Conservation (phyloP, 2,888 invertebrate species). For the Ichneumon xanthorius region DNA sequence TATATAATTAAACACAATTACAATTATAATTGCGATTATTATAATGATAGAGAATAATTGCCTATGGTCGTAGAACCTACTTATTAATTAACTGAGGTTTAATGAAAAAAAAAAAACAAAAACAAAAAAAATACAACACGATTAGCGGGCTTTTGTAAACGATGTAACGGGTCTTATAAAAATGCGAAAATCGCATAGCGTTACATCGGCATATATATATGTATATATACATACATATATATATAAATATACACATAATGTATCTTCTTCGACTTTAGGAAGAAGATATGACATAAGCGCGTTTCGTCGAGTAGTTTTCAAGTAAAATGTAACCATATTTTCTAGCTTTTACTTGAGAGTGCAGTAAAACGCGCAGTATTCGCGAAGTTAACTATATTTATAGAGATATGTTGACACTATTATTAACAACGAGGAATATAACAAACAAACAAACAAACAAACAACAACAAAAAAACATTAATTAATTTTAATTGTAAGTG, state of each 20-base stretch:
- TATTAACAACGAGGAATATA: slow-evolving; percentile 73
- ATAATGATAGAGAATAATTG: slow-evolving; percentile 57
- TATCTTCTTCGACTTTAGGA: slow-evolving; percentile 53
- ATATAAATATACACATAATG: slow-evolving; percentile 17
- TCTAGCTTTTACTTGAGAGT: slow-evolving; percentile 81
- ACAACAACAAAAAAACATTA: slow-evolving; percentile 52
- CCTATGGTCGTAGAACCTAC: slow-evolving; percentile 62
- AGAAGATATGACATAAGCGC: slow-evolving; percentile 34
- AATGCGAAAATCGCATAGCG: slow-evolving; percentile 37
- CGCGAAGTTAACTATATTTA: slow-evolving; percentile 83
- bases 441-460: slow-evolving; percentile 59
- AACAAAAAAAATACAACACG: slow-evolving; percentile 41
- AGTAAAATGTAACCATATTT: slow-evolving; percentile 79
- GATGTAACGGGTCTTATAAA: slow-evolving; percentile 48
- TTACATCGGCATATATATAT: slow-evolving; percentile 47
- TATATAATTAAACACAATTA: slow-evolving; percentile 64
- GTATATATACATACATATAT: slow-evolving; percentile 19
- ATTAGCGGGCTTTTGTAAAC: slow-evolving; percentile 56
- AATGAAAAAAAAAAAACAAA: slow-evolving; percentile 51
- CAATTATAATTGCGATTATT: slow-evolving; percentile 70
- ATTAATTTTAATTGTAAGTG: slow-evolving; percentile 67
- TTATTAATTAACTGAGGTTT: slow-evolving; percentile 55
- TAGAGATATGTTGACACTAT: slow-evolving; percentile 81
- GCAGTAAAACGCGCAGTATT: slow-evolving; percentile 60
- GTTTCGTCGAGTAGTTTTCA: slow-evolving; percentile 63